These are phyloP conservation scores for Trichomycterus rosablanca DNA, from an alignment of 2,113 vertebrate species.

Conservation along the genomic window DNA sequence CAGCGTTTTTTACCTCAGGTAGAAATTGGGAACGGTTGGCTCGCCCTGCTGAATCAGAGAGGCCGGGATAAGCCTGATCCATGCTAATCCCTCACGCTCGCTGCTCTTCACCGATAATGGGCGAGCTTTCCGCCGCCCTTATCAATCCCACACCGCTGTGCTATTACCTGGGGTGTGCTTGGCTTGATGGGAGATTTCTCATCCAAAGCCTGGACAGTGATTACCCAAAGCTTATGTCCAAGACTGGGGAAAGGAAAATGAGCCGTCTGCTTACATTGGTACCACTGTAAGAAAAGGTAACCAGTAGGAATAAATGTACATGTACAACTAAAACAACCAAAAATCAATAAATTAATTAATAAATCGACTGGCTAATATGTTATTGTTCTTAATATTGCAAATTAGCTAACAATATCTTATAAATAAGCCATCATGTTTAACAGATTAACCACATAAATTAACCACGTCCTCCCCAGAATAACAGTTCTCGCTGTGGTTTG, in stretches of 20 bases:
- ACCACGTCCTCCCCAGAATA: too few species aligned
- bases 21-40: conserved; percentile 22
- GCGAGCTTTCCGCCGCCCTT: conserved; percentile 31
- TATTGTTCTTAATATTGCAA: too few species aligned
- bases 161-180: conserved; percentile 39
- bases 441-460: too few species aligned
- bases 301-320: too few species aligned
- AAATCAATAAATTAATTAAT: too few species aligned
- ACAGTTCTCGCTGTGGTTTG: too few species aligned
- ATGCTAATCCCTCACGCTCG: conserved; percentile 44
- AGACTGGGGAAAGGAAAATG: conserved; percentile 8
- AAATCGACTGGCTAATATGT: too few species aligned
- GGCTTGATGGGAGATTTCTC: conserved; percentile 38
- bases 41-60: conserved; percentile 30
- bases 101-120: conserved; percentile 33
- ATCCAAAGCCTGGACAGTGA: conserved; percentile 16
- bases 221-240: conserved; percentile 10
- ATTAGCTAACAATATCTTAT: too few species aligned
- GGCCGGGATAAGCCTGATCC: conserved; percentile 44
- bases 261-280: not conserved
- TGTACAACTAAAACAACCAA: too few species aligned
- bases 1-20: conserved; percentile 20
- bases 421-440: too few species aligned
- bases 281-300: too few species aligned
- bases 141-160: conserved; percentile 34